Percentiles rank a stretch among this genome's conserved stretches.
These are phyloP conservation scores for Varanus salvator DNA, from an alignment of 2,113 vertebrate genomes.

Conservation along the genomic window DNA sequence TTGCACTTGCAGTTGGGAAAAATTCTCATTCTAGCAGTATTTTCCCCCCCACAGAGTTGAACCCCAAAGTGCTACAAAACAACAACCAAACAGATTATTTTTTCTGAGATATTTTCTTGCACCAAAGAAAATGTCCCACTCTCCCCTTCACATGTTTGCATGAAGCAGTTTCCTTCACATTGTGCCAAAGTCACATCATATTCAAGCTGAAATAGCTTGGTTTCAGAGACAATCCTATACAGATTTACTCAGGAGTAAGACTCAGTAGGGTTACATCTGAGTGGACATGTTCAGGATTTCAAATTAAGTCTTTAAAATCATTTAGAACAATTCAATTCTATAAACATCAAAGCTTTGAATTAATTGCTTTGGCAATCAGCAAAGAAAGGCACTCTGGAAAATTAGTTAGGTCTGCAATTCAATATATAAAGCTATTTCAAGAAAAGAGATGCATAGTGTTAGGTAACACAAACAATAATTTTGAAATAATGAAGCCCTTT, in stretches of 20 bases:
- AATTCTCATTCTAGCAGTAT: background rate
- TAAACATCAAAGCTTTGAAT: background rate
- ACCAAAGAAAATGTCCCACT: background rate
- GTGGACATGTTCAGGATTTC: too few relatives aligned
- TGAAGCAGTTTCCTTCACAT: background rate
- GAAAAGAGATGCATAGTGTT: too few relatives aligned
- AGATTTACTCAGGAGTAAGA: too few relatives aligned
- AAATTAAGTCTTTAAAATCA: background rate
- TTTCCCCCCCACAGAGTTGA: background rate
- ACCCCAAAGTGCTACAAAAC: background rate
- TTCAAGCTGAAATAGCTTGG: background rate
- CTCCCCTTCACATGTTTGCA: too few relatives aligned
- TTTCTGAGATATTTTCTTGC: too few relatives aligned
- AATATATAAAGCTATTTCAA: too few relatives aligned
- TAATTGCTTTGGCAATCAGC: background rate
- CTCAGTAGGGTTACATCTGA: too few relatives aligned
- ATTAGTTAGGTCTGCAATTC: background rate
- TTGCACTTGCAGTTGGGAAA: background rate
- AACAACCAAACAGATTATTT: background rate
- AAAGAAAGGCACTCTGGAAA: background rate
- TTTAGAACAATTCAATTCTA: too few relatives aligned
- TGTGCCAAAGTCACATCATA: background rate
- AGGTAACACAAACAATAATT: too few relatives aligned
- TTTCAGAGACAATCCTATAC: background rate
- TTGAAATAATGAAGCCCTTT: too few relatives aligned